Percentiles rank a stretch among this genome's conserved stretches.
Evolutionary conservation across 92 coral and sea anemone genomes (phyloP).

Genomic region (Metridium senile): DNA sequence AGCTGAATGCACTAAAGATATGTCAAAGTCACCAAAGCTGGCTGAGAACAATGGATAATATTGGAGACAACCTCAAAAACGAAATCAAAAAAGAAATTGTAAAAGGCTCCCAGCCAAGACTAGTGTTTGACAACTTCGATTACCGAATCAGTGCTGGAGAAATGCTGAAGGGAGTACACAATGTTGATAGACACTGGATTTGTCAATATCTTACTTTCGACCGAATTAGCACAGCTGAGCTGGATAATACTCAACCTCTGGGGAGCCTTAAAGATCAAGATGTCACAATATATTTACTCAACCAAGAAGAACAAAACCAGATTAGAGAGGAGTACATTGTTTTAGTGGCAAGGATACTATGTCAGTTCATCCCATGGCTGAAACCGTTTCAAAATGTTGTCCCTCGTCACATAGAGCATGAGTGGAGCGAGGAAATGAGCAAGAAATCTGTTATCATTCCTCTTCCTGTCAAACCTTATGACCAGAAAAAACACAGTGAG

Average conservation of each 20-base stretch:
- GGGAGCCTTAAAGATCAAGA: slow-evolving; percentile 32
- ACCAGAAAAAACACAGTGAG: slow-evolving; percentile 58
- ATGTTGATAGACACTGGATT: slow-evolving; percentile 53
- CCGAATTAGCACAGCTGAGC: slow-evolving; percentile 27
- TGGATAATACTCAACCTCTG: slow-evolving; percentile 38
- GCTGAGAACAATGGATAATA: slow-evolving; percentile 31
- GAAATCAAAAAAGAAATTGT: slow-evolving; percentile 16
- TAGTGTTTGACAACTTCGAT: slow-evolving; percentile 40
- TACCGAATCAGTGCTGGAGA: slow-evolving; percentile 30
- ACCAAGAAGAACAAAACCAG: slow-evolving; percentile 12
- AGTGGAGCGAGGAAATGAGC: slow-evolving; percentile 32
- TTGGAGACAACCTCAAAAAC: slow-evolving; percentile 26
- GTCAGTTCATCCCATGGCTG: slow-evolving; percentile 21
- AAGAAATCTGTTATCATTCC: slow-evolving; percentile 35
- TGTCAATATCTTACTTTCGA: slow-evolving; percentile 59
- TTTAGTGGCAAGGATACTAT: slow-evolving; percentile 36
- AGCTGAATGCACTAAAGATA: slow-evolving; percentile 29
- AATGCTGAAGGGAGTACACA: slow-evolving; percentile 29
- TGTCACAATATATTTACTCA: slow-evolving; percentile 9
- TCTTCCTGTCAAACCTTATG: slow-evolving; percentile 44
- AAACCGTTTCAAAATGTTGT: not conserved
- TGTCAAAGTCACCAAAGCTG: slow-evolving; percentile 42
- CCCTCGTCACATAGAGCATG: slow-evolving; percentile 36
- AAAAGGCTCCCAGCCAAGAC: slow-evolving; percentile 28
- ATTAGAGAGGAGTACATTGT: slow-evolving; percentile 12